Percentiles rank a stretch among this genome's conserved stretches.
These are phyloP conservation scores for Peromyscus polionotus DNA, from an alignment of 2,113 vertebrate genomes.

Conservation along the genomic window DNA sequence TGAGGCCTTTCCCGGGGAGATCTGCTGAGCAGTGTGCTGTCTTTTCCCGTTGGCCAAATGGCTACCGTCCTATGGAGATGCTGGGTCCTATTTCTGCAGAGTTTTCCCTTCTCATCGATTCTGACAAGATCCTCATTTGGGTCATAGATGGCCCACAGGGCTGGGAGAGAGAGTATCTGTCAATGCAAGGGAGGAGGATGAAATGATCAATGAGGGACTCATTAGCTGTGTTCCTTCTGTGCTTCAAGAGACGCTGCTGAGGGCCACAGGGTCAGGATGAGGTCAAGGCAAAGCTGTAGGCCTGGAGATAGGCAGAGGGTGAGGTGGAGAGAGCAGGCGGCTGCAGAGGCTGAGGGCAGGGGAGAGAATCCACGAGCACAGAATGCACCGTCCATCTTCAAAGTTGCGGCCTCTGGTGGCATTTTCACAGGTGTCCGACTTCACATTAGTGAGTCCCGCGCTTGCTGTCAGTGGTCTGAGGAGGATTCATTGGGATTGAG, in stretches of 20 bases:
- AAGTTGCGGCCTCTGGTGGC: neutral
- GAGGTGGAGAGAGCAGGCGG: no score
- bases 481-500: neutral
- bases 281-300: neutral
- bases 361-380: neutral
- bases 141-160: neutral
- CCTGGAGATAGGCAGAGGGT: neutral
- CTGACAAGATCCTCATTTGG: neutral
- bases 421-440: neutral
- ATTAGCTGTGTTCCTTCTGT: neutral
- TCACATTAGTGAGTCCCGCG: neutral
- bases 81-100: neutral
- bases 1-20: neutral
- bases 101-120: neutral
- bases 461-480: neutral
- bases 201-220: no score
- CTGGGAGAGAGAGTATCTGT: neutral
- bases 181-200: neutral
- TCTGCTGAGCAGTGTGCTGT: accelerated
- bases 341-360: neutral
- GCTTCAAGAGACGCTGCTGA: neutral
- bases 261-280: neutral
- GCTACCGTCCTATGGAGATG: neutral
- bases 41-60: neutral
- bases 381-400: neutral